A percentile compares a stretch with the other conserved stretches of the same genome.
Conservation (phyloP, 1,140 invertebrate genomes). For the Danaus plexippus region DNA sequence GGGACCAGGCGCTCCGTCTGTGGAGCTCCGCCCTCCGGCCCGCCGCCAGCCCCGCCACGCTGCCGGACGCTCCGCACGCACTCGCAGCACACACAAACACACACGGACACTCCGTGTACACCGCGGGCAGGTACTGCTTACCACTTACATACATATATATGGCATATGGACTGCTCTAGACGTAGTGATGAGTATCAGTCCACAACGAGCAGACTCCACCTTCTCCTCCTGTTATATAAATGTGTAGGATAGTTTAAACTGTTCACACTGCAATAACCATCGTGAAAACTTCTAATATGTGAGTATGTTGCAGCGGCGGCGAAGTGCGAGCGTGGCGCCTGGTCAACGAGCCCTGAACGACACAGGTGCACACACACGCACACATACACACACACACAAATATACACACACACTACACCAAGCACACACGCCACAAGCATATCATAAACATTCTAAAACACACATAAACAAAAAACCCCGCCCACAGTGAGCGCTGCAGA, state of each 20-base stretch:
- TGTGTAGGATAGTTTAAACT: too few relatives aligned
- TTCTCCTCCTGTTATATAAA: too few relatives aligned
- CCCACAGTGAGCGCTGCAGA: slow-evolving; percentile 4
- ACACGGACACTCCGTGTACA: slow-evolving; percentile 25
- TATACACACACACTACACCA: slow-evolving; percentile 4
- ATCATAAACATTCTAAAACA: slow-evolving; percentile 5
- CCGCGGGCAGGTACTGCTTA: slow-evolving; percentile 43
- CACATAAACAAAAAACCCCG: neutral
- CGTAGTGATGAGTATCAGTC: too few relatives aligned
- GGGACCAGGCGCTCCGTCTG: slow-evolving; percentile 77
- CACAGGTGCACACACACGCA: slow-evolving; percentile 33
- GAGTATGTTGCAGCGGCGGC: slow-evolving; percentile 81
- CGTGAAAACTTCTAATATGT: slow-evolving; percentile 18
- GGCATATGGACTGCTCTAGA: too few relatives aligned
- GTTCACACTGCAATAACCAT: too few relatives aligned
- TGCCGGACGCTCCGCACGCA: slow-evolving; percentile 39
- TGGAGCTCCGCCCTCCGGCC: slow-evolving; percentile 70
- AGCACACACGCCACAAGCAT: slow-evolving; percentile 10
- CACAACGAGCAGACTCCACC: too few relatives aligned
- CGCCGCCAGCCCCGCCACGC: slow-evolving; percentile 40
- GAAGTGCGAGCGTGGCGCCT: slow-evolving; percentile 82
- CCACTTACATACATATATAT: slow-evolving; percentile 2
- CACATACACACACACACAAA: slow-evolving; percentile 10
- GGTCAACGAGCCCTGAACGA: slow-evolving; percentile 47
- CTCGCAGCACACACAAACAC: slow-evolving; percentile 26